phyloP scores from a whole-genome alignment of 1,140 invertebrate genomes.

The Drosophila pruinosa region DNA sequence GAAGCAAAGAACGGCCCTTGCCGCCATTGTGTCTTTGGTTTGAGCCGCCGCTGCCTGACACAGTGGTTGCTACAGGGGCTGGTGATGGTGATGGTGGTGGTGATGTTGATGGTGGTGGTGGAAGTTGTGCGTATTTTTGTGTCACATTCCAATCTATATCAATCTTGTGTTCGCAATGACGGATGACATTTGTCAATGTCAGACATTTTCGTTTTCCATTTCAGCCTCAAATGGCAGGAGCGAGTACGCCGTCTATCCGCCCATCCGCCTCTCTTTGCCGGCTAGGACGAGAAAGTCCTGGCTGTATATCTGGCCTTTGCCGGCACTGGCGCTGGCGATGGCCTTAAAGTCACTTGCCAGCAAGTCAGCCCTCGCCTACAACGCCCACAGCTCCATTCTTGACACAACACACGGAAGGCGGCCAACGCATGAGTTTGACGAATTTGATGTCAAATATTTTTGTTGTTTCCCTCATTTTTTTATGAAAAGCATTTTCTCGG shows the following conservation, averaged over 20 bases:
- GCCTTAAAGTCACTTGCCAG: slow-evolving; percentile 68
- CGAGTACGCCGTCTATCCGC: neutral
- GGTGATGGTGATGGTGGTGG: slow-evolving; percentile 28
- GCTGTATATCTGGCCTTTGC: neutral
- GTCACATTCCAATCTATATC: slow-evolving; percentile 83
- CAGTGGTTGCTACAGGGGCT: slow-evolving; percentile 38
- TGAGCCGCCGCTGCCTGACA: slow-evolving; percentile 18
- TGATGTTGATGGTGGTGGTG: slow-evolving; percentile 54
- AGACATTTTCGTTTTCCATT: slow-evolving; percentile 83
- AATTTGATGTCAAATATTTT: slow-evolving; percentile 80
- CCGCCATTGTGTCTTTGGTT: slow-evolving; percentile 52
- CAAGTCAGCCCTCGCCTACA: slow-evolving; percentile 42
- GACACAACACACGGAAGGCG: slow-evolving; percentile 14
- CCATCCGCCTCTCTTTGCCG: slow-evolving; percentile 1
- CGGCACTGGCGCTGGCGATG: neutral
- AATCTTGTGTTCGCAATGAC: slow-evolving; percentile 83
- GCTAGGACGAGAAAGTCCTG: slow-evolving; percentile 33
- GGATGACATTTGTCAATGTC: slow-evolving; percentile 83
- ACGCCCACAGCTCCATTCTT: slow-evolving; percentile 17
- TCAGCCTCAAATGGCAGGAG: slow-evolving; percentile 74
- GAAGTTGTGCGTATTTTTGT: slow-evolving; percentile 82
- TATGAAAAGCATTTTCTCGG: slow-evolving; percentile 73
- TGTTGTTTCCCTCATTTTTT: slow-evolving; percentile 61
- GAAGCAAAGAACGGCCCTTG: slow-evolving; percentile 22
- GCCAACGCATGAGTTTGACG: slow-evolving; percentile 73